Conservation (phyloP, 2,888 invertebrate genomes). For the Ochropleura leucogaster region DNA sequence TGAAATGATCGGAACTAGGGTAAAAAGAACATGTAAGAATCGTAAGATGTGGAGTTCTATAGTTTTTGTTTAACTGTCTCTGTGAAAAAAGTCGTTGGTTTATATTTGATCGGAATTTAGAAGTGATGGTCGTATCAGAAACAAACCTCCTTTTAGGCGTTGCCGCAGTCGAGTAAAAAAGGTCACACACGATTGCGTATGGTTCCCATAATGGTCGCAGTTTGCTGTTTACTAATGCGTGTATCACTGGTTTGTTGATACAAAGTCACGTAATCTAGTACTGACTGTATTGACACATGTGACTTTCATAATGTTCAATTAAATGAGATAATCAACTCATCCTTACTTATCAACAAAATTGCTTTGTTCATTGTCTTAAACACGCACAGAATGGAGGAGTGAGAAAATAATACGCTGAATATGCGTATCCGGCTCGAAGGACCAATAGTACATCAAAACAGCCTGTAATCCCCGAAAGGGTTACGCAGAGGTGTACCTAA, state of each 20-base stretch:
- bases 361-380: too few relatives aligned
- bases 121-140: too few relatives aligned
- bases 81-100: too few relatives aligned
- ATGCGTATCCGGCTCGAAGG: conserved; percentile 1
- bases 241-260: background rate
- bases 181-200: background rate
- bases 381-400: background rate
- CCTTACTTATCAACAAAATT: background rate
- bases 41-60: too few relatives aligned
- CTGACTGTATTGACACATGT: background rate
- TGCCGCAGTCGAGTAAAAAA: too few relatives aligned
- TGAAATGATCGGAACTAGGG: background rate
- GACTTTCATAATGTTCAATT: background rate
- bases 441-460: background rate
- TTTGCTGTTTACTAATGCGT: background rate
- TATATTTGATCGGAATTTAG: too few relatives aligned
- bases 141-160: too few relatives aligned
- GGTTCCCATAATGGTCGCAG: background rate
- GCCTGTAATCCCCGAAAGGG: too few relatives aligned
- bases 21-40: too few relatives aligned
- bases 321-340: background rate
- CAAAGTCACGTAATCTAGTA: background rate
- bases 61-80: too few relatives aligned
- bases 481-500: too few relatives aligned
- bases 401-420: background rate